Evolutionary conservation across 2,888 invertebrate genomes (phyloP).

Genomic region (Tholera decimalis): DNA sequence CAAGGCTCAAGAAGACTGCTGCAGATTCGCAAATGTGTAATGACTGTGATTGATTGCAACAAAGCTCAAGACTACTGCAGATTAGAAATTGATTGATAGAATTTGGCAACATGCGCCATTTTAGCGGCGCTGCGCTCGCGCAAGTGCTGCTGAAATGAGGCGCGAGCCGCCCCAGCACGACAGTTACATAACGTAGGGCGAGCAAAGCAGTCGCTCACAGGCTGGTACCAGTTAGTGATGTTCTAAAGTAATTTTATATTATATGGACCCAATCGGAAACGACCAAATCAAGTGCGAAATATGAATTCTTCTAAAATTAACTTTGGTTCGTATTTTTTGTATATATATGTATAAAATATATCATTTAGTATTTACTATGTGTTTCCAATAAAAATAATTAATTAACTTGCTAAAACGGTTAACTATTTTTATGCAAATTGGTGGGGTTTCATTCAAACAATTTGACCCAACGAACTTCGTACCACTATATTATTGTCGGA

Average conservation of each 20-base stretch:
- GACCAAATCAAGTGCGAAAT: constrained; percentile 32
- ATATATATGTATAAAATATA: neutral
- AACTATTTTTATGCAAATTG: too few relatives aligned
- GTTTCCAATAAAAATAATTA: too few relatives aligned
- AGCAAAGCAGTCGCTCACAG: constrained; percentile 66
- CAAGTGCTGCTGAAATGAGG: constrained; percentile 61
- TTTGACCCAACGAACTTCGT: too few relatives aligned
- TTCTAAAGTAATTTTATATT: constrained; percentile 26
- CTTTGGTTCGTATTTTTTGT: constrained; percentile 58
- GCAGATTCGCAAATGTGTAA: neutral
- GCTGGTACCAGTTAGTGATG: constrained; percentile 26
- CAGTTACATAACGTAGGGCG: constrained; percentile 80
- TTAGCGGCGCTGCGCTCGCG: constrained; percentile 51
- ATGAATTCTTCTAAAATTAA: constrained; percentile 38
- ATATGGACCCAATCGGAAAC: constrained; percentile 14
- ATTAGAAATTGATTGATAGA: constrained; percentile 5
- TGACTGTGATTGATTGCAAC: neutral
- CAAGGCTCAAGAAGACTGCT: neutral
- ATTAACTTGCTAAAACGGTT: too few relatives aligned
- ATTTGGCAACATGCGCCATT: constrained; percentile 27
- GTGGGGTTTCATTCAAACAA: too few relatives aligned
- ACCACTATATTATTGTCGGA: too few relatives aligned
- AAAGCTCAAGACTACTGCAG: neutral
- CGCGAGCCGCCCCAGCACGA: constrained; percentile 50
- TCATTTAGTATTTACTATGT: neutral